Base-by-base conservation (phyloP, 2,888 invertebrate genomes). In the Papilio demoleus region DNA sequence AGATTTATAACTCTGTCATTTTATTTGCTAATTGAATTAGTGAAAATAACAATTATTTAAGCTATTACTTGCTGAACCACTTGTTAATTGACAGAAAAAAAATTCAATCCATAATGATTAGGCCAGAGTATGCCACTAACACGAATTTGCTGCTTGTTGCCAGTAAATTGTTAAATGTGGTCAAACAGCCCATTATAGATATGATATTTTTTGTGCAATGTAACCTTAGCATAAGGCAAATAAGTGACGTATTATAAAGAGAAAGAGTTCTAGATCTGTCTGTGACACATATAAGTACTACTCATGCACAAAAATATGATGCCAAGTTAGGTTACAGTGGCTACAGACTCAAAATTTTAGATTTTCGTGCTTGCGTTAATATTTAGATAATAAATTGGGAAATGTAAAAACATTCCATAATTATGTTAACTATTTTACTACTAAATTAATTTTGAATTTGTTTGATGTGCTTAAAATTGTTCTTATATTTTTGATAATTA, bases 341-440 rank as follows among this genome's bases (percentile, higher is more conserved):
- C 8, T 22, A 5, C 3, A 22, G 12, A 47, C 1, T 1, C 9
- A 22, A 47, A 47, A 11, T 11, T 22, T 1, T 42, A 1, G 6
- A 5, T 8, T 17, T 11, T 22, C 3, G 4, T 22, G 24, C 14
- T 14, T 6, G 24, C 0, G 50, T 27, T 4, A 47, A 22, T 47
- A 14, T 27, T 14, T 50, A 50, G 50, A 14, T 50, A 14, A 53
- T 69, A 65, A 69, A 61, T 69, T 65, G 62, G 34, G 60, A 65
- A 56, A 36, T 69, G 69, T 69, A 62, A 61, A 62, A 38, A 69
- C 69, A 69, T 69, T 69, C 69, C 69, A 69, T 69, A 56, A 34
- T 65, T 65, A 61, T 65, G 56, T 69, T 69, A 45, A 61, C 24
- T 60, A 34, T 59, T 47, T 59, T 50, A 64, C 34, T 31, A n/a